Evolutionary conservation across 2,888 invertebrate species (phyloP), one percentile per base, ranked within the genome.

Genomic region (Epinotia nisella): DNA sequence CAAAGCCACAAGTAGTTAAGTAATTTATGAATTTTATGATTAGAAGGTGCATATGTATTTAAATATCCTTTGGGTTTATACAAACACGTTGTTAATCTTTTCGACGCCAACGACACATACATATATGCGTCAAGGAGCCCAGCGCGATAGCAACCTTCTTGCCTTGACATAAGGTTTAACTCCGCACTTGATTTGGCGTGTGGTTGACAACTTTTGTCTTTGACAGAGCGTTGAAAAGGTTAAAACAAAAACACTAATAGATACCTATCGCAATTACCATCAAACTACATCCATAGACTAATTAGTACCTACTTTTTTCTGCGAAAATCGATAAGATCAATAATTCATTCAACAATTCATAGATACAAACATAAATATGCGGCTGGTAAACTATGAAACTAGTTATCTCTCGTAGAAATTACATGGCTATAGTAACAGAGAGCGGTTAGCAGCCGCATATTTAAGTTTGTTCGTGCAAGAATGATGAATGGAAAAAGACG

Each of bases 401-500:
- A 61, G 1, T 11, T 19, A 7, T 21, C 9, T 0, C n/a, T 29
- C 4, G 9, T 58, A 53, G 15, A 41, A 62, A 61, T 17, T 66
- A 15, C 15, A 41, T 15, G n/a, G 41, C 5, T 13, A 35, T 11
- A 9, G 7, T 24, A 7, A 53, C 19, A 35, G 19, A 35, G 15
- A 29, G 17, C 13, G n/a, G 10, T 13, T 49, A 39, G 11, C 9
- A 53, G 24, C 45, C 2, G 62, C 41, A 56, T 39, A 11, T 24
- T n/a, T 45, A 55, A 60, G 2, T 71, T 71, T 53, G 66, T 24
- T 71, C 53, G 66, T 24, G n/a, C 41, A 5, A 5, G 19, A 61
- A 56, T 61, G 21, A 56, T 72, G 64, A 62, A 70, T 61, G 61
- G 53, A 41, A 71, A 67, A 61, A 65, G 41, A 55, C 10, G 24